These are phyloP conservation scores for Scaeva pyrastri DNA, from an alignment of 2,888 invertebrate species.

Conservation along the genomic window DNA sequence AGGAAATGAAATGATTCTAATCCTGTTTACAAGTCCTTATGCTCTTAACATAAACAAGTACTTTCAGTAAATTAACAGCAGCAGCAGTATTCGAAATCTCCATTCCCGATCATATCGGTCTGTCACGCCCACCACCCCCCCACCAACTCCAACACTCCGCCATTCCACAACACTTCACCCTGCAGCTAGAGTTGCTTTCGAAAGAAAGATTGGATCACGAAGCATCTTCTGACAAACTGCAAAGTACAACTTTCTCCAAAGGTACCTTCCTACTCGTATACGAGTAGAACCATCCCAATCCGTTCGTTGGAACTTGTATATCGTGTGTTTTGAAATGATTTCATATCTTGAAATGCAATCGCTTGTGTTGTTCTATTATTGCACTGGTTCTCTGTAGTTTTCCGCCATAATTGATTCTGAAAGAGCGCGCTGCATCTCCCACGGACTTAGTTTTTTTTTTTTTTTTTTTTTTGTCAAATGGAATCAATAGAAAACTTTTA, in stretches of 20 bases:
- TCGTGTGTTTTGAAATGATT: conserved; percentile 67
- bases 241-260: conserved; percentile 25
- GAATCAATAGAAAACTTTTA: conserved; percentile 67
- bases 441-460: conserved; percentile 34
- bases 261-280: background rate
- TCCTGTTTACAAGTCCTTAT: conserved; percentile 65
- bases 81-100: background rate
- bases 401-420: conserved; percentile 56
- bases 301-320: conserved; percentile 17
- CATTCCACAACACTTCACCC: no score
- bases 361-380: conserved; percentile 55
- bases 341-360: conserved; percentile 64
- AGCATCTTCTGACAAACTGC: conserved; percentile 24
- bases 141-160: background rate
- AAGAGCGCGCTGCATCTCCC: conserved; percentile 2
- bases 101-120: background rate
- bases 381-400: conserved; percentile 48
- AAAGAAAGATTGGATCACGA: conserved; percentile 43
- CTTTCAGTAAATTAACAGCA: conserved; percentile 60
- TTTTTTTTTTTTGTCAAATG: conserved; percentile 63
- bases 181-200: conserved; percentile 20
- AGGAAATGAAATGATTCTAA: conserved; percentile 64
- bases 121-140: background rate
- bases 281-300: background rate
- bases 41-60: conserved; percentile 33